Base-by-base conservation (phyloP, 92 coral and sea anemone species). In the Phymanthus crucifer region DNA sequence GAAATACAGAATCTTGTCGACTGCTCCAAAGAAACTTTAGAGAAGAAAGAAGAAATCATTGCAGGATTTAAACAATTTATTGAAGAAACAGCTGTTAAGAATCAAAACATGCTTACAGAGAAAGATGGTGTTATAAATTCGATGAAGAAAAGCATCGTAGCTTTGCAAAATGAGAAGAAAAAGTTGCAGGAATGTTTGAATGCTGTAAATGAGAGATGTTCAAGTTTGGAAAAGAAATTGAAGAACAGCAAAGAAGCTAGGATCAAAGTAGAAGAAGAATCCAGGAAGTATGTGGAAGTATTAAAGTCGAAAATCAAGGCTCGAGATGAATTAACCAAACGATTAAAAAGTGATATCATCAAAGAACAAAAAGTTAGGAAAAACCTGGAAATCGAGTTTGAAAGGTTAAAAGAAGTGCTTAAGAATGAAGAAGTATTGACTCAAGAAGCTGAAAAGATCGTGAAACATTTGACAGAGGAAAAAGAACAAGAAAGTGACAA, bases 91-190 rank as follows among this genome's bases (percentile, higher is more conserved):
- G 90, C 90, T 0, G 72, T 70, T 13, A 89, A 67, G 43, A 81
- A 83, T 70, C 64, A 77, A 14, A 70, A 73, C 17, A 75, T 67
- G 8, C 68, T 90, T 8, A 64, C 52, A n/a, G 85, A 73, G 32
- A 93, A 90, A 73, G 91, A 86, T 16, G 81, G 82, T 10, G 70
- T 47, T 17, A 74, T 93, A 65, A 80, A 74, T 17, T 87, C 80
- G 18, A 73, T 93, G 31, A 80, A 85, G 58, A 80, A 72, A 36
- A 32, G 45, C 9, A 21, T 74, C 35, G 70, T 38, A 5, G 33
- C 67, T 27, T 34, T 67, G 27, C 23, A 64, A 24, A 75, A 82
- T 6, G 86, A 82, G 54, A 73, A 52, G 40, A 64, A 38, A 31
- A 82, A 61, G 26, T 66, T 82, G 50, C 81, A 77, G 40, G 38